A percentile compares a stretch with the other conserved stretches of the same genome.
Evolutionary conservation across 2,888 invertebrate species (phyloP).

Genomic region (Phyllotreta striolata): DNA sequence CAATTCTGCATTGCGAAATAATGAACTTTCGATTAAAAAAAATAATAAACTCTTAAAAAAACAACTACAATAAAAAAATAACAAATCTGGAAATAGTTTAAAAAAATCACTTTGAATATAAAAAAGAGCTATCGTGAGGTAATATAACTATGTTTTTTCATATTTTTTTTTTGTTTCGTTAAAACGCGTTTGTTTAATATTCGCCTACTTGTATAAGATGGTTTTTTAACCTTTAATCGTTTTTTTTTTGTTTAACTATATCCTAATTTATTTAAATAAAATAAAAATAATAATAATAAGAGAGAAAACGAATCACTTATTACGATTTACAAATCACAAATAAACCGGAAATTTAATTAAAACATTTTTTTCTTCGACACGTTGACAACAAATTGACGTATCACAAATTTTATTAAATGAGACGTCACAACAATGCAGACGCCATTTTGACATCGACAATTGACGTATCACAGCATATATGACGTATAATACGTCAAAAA

Average conservation of each 20-base stretch:
- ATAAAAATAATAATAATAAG: conserved; percentile 21
- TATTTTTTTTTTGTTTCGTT: conserved; percentile 25
- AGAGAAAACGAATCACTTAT: conserved; percentile 30
- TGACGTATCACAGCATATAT: conserved; percentile 9
- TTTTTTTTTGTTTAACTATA: conserved; percentile 23
- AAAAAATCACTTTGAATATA: conserved; percentile 21
- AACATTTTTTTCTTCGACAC: background rate
- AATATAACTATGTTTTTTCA: conserved; percentile 6
- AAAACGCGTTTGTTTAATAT: conserved; percentile 19
- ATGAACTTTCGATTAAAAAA: conserved; percentile 5
- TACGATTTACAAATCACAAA: conserved; percentile 15
- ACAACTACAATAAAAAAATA: conserved; percentile 24
- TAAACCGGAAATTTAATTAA: conserved; percentile 8
- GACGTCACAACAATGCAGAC: background rate
- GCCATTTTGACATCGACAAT: background rate
- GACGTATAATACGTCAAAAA: background rate
- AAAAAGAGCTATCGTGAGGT: conserved; percentile 30
- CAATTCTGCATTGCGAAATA: too few relatives aligned
- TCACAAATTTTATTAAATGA: background rate
- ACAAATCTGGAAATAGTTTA: conserved; percentile 21
- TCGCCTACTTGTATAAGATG: conserved; percentile 22
- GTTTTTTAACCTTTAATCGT: conserved; percentile 24
- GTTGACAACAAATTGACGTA: background rate
- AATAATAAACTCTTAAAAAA: conserved; percentile 27
- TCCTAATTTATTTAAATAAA: conserved; percentile 25